Evolutionary conservation across 2,113 vertebrate genomes (phyloP).

Genomic region (Hyperopisus bebe): DNA sequence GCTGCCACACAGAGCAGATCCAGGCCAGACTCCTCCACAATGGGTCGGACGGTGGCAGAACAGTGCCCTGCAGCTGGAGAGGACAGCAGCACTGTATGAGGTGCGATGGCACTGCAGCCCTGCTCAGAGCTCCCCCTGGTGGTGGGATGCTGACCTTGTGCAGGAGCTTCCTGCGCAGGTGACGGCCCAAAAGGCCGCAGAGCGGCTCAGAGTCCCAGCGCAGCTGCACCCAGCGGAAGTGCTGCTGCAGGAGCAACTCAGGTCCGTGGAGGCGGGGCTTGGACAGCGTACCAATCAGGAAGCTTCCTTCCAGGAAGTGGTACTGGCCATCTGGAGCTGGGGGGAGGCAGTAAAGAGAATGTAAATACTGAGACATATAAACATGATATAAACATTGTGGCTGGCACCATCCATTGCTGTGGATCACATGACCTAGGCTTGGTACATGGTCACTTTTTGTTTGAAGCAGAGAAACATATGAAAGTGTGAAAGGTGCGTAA

Average conservation of each 20-base stretch:
- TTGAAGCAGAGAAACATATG: neutral
- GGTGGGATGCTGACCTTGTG: slow-evolving; percentile 63
- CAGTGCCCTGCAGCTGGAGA: slow-evolving; percentile 64
- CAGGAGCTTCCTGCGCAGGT: slow-evolving; percentile 77
- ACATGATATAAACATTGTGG: neutral
- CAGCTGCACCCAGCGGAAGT: slow-evolving; percentile 91
- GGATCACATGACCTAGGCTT: neutral
- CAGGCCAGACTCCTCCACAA: slow-evolving; percentile 70
- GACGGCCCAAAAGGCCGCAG: slow-evolving; percentile 74
- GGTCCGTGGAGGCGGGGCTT: slow-evolving; percentile 82
- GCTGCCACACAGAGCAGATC: slow-evolving; percentile 81
- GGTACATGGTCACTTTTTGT: neutral
- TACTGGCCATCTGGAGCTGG: slow-evolving; percentile 52
- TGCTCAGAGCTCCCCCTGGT: neutral
- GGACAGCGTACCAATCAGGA: slow-evolving; percentile 77
- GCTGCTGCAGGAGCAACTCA: slow-evolving; percentile 83
- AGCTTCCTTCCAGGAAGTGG: slow-evolving; percentile 77
- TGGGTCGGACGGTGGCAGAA: slow-evolving; percentile 62
- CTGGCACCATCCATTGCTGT: neutral
- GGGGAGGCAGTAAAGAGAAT: neutral
- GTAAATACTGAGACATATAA: neutral
- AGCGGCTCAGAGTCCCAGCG: slow-evolving; percentile 90
- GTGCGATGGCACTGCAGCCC: slow-evolving; percentile 65
- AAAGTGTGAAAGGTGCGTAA: neutral
- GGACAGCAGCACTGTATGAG: neutral